These are phyloP conservation scores for Campoplex capitator DNA, from an alignment of 2,888 invertebrate species.

Conservation along the genomic window DNA sequence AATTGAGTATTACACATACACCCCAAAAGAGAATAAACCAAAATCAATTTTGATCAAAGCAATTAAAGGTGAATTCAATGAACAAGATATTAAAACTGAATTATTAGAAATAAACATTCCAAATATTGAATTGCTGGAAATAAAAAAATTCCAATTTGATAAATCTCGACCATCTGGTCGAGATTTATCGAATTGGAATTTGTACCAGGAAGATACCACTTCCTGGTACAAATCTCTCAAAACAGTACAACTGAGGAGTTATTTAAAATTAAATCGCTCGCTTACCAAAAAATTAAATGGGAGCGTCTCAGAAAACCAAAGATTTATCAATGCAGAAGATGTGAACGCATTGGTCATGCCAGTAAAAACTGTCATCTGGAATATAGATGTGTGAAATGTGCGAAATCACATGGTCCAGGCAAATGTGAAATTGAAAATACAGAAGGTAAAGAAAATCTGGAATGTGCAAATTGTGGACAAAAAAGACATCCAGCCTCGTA, in stretches of 20 bases:
- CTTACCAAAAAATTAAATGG: not conserved
- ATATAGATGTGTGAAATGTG: conserved; percentile 58
- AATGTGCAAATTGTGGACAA: conserved; percentile 41
- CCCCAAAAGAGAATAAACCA: no score
- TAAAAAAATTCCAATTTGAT: no score
- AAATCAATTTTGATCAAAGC: no score
- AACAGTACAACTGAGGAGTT: conserved; percentile 5
- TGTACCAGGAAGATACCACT: not conserved
- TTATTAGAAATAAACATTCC: no score
- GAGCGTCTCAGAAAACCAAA: not conserved
- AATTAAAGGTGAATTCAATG: no score
- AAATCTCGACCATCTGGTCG: no score
- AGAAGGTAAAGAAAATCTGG: not conserved
- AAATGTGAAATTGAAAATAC: not conserved
- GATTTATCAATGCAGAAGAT: not conserved
- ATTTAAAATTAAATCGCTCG: not conserved
- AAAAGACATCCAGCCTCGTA: conserved; percentile 53
- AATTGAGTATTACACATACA: no score
- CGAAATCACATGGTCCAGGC: not conserved
- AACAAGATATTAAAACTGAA: no score
- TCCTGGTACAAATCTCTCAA: conserved; percentile 32
- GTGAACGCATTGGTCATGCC: conserved; percentile 47
- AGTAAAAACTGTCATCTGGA: conserved; percentile 37
- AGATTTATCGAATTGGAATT: not conserved
- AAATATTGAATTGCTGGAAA: not conserved